These are phyloP conservation scores for Scalopus aquaticus DNA, from an alignment of 2,113 vertebrate species.

Conservation along the genomic window DNA sequence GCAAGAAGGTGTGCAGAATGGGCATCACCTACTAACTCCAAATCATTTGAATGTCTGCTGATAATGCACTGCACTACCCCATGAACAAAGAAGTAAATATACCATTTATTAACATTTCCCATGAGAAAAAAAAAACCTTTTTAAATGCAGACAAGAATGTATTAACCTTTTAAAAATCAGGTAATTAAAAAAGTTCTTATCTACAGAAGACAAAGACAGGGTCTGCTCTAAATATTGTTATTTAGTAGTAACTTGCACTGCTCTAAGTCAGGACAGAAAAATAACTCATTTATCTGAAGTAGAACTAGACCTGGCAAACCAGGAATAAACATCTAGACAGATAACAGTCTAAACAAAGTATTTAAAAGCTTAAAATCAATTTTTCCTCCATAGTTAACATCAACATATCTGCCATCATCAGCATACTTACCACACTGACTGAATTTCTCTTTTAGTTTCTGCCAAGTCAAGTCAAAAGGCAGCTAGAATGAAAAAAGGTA, in stretches of 20 bases:
- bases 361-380: slow-evolving; percentile 35
- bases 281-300: neutral
- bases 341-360: neutral
- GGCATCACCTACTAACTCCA: neutral
- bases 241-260: neutral
- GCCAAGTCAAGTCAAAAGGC: slow-evolving; percentile 98
- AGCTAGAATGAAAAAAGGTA: slow-evolving; percentile 90
- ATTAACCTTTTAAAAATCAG: neutral
- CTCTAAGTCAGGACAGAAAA: neutral
- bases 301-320: neutral
- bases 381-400: slow-evolving; percentile 40
- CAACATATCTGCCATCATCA: slow-evolving; percentile 22
- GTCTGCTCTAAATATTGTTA: neutral
- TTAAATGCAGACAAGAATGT: slow-evolving; percentile 11
- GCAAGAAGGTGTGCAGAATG: neutral
- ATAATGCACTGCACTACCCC: neutral
- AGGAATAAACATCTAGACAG: neutral
- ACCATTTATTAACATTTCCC: neutral
- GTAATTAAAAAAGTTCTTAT: neutral
- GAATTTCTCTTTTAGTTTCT: slow-evolving; percentile 99
- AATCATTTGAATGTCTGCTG: neutral
- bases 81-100: slow-evolving; percentile 4
- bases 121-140: slow-evolving; percentile 25
- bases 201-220: neutral
- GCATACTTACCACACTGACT: slow-evolving; percentile 94